Base-by-base conservation (phyloP, 2,797 vertebrate genomes). In the Schizopygopsis pylzovi region DNA sequence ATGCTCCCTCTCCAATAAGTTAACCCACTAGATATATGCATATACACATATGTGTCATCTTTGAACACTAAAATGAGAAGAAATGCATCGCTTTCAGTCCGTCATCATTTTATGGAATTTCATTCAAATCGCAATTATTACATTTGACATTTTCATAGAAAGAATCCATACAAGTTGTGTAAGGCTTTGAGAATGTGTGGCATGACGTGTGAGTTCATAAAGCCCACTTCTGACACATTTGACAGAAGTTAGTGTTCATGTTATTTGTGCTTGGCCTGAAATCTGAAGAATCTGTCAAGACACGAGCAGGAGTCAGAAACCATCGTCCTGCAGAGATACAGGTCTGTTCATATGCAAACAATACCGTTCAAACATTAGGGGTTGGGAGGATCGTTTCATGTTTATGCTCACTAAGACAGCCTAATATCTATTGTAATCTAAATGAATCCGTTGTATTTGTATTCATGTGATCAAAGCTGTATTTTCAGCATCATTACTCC, bases 111-210 rank as follows among this genome's bases (percentile, higher is more conserved):
- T 67, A 67, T 37, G 4, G 45, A 39, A 37, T 59, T 22, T 78
- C 33, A 79, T 52, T 41, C 16, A 82, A 67, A 86, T 16, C n/a
- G 54, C 22, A 83, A 37, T 45, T 25, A 72, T 39, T 71, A 76
- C 28, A 49, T 47, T 45, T 63, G 9, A 61, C 11, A 49, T 39
- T 63, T 65, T 37, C 54, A 81, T 43, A 84, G 52, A 84, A 73
- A 39, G 49, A 87, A 37, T 76, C 72, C 72, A 70, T 86, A 77
- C 67, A 82, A 22, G 70, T 70, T 28, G 43, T 78, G 59, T 65
- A 47, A 45, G 77, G 76, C 68, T 52, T 84, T 49, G 45, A 39
- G 47, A 76, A 33, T 56, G 22, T 65, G 68, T 54, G 33, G 70
- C 61, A 65, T 75, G 71, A 56, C 2, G 1, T 49, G 54, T 25